phyloP scores from a whole-genome alignment of 2,113 vertebrate species.

The Morone chrysops region DNA sequence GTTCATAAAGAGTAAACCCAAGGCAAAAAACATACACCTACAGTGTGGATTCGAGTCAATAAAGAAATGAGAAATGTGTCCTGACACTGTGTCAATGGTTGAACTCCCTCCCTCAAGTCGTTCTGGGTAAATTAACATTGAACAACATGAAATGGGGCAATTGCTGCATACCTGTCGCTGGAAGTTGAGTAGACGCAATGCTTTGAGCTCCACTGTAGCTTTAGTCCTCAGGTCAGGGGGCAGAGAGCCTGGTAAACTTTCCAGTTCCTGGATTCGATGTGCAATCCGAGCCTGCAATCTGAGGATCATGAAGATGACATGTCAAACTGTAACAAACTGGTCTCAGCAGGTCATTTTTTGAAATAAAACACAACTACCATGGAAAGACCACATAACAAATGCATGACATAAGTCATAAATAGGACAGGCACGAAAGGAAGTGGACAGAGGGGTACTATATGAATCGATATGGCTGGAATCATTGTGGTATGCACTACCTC shows the following conservation, averaged over 20 bases:
- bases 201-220: conserved; percentile 98
- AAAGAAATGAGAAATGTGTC: background rate
- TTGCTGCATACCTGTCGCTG: conserved; percentile 90
- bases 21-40: background rate
- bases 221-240: conserved; percentile 96
- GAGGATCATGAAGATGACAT: conserved; percentile 17
- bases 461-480: no score
- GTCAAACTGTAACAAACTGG: conserved; percentile 3
- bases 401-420: background rate
- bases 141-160: background rate
- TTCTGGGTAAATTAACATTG: background rate
- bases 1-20: background rate
- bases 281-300: conserved; percentile 98
- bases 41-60: background rate
- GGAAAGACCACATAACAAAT: background rate
- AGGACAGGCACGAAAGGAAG: no score
- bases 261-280: conserved; percentile 97
- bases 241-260: conserved; percentile 95
- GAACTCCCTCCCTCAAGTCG: background rate
- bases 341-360: background rate
- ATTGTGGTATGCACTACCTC: no score
- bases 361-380: background rate
- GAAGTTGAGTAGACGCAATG: conserved; percentile 96
- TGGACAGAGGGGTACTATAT: no score
- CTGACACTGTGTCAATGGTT: accelerated